These are phyloP conservation scores for Trypoxylus dichotomus DNA, from an alignment of 1,140 invertebrate genomes.

Conservation along the genomic window DNA sequence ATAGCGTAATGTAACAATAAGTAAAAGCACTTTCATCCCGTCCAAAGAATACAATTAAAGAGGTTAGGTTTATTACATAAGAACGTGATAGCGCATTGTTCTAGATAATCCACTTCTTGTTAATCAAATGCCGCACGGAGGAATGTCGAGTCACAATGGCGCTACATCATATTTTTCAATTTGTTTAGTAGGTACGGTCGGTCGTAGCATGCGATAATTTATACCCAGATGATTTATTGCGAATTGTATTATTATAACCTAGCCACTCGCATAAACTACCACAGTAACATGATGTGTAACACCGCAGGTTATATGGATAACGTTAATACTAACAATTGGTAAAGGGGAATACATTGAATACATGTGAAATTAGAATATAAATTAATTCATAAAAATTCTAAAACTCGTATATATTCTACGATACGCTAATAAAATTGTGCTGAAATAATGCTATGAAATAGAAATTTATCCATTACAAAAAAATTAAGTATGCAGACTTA, in stretches of 20 bases:
- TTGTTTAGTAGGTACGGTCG: background rate
- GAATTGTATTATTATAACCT: conserved; percentile 11
- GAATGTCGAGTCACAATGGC: conserved; percentile 2
- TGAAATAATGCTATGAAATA: too few species aligned
- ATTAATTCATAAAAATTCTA: background rate
- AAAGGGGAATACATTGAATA: background rate
- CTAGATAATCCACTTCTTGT: conserved; percentile 9
- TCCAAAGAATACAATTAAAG: background rate
- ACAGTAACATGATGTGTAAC: background rate
- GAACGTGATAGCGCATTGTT: background rate
- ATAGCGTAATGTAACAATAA: too few species aligned
- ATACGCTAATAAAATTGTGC: background rate
- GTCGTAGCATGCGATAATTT: conserved; percentile 2
- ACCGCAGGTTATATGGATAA: background rate
- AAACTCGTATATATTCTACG: background rate
- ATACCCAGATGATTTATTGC: background rate
- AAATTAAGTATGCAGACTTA: too few species aligned
- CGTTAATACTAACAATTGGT: background rate
- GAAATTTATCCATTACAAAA: too few species aligned
- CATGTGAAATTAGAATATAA: background rate
- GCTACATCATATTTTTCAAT: background rate
- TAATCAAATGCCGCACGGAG: background rate
- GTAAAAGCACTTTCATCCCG: too few species aligned
- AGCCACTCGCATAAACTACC: background rate
- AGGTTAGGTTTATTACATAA: background rate